Evolutionary conservation across 2,888 invertebrate genomes (phyloP).

Genomic region (Phorcus lineatus): DNA sequence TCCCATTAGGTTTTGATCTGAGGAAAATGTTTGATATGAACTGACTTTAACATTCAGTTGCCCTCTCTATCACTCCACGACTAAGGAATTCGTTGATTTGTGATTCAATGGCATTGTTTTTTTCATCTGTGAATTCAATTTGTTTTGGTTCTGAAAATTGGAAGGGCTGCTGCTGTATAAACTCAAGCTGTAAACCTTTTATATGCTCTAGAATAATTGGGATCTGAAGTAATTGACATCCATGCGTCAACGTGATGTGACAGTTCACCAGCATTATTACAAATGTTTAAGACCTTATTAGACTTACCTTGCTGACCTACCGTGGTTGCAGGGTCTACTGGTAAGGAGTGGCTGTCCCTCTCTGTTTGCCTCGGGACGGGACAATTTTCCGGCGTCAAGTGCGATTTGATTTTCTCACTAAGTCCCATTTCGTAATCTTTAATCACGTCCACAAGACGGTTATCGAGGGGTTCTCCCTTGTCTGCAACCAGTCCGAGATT

Average conservation of each 20-base stretch:
- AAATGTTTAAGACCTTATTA: too few relatives aligned
- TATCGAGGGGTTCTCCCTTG: too few relatives aligned
- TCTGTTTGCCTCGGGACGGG: background rate
- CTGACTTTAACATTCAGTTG: background rate
- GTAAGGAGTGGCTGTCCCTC: background rate
- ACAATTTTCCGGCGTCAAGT: too few relatives aligned
- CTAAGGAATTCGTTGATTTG: background rate
- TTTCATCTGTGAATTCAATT: too few relatives aligned
- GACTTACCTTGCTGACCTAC: too few relatives aligned
- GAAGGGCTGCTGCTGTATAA: background rate
- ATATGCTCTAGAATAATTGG: background rate
- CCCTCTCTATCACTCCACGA: background rate
- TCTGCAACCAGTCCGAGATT: too few relatives aligned
- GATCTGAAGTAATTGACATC: background rate
- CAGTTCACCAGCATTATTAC: background rate
- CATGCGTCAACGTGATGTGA: background rate
- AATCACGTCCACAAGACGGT: too few relatives aligned
- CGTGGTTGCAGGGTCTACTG: too few relatives aligned
- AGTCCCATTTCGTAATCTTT: too few relatives aligned
- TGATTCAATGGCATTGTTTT: background rate
- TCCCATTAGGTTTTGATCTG: background rate
- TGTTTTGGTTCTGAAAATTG: background rate
- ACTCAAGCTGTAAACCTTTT: background rate
- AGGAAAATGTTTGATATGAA: background rate
- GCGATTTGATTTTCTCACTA: too few relatives aligned